A percentile compares a stretch with the other conserved stretches of the same genome.
Conservation (phyloP, 2,888 invertebrate genomes). For the Pterostichus madidus region DNA sequence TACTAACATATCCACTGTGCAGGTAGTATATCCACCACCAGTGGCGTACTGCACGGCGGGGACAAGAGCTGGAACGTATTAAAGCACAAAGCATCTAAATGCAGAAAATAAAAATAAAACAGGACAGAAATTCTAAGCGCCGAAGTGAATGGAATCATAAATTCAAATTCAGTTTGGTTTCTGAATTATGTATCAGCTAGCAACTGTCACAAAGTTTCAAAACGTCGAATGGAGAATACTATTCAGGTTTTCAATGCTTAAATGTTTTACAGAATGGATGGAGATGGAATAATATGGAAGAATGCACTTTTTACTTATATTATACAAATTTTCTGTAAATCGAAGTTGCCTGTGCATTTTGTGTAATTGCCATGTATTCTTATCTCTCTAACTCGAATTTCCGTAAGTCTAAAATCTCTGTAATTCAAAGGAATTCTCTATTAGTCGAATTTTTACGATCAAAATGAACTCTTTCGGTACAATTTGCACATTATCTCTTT, state of each 20-base stretch:
- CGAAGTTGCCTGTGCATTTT: no score
- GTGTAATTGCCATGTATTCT: no score
- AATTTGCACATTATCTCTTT: no score
- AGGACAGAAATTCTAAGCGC: conserved; percentile 57
- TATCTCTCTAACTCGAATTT: no score
- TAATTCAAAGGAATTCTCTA: no score
- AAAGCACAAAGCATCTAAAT: conserved; percentile 51
- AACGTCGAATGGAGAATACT: conserved; percentile 46
- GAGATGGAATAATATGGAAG: no score
- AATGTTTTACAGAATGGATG: no score
- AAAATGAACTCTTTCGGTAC: no score
- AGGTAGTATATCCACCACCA: background rate
- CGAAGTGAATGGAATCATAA: conserved; percentile 60
- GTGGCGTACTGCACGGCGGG: conserved; percentile 8
- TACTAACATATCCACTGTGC: background rate
- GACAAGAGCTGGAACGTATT: conserved; percentile 17
- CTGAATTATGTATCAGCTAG: conserved; percentile 60
- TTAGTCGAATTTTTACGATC: no score
- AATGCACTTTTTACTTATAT: no score
- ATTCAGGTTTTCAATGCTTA: background rate
- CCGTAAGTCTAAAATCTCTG: no score
- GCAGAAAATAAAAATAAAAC: conserved; percentile 60
- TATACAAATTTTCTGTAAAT: no score
- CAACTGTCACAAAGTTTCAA: conserved; percentile 59
- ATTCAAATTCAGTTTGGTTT: conserved; percentile 64